A percentile compares a stretch with the other conserved stretches of the same genome.
Conservation (phyloP, 2,113 vertebrate species). For the Hassar affinis region DNA sequence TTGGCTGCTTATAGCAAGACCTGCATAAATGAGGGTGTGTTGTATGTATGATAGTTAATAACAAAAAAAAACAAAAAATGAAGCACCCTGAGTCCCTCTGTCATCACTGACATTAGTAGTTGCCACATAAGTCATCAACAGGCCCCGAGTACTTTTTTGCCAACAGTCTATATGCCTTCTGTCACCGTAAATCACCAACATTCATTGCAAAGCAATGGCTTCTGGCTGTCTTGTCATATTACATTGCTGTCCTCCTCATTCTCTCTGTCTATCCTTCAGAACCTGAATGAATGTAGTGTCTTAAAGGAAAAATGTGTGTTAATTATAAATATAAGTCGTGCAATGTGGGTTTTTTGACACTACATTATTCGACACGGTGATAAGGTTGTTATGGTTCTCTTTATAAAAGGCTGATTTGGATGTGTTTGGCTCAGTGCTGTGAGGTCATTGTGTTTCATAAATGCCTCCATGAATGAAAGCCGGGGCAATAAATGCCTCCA, state of each 20-base stretch:
- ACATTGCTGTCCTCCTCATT: not conserved
- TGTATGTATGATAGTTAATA: no score
- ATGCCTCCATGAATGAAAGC: constrained; percentile 13
- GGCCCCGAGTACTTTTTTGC: not conserved
- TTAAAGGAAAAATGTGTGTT: not conserved
- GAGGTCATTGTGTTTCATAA: constrained; percentile 2
- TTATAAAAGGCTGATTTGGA: not conserved
- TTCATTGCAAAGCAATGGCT: not conserved
- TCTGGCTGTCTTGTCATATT: not conserved
- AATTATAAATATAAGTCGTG: no score
- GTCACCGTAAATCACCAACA: not conserved
- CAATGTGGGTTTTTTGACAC: no score
- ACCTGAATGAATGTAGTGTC: not conserved
- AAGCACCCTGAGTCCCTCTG: not conserved
- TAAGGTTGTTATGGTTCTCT: not conserved
- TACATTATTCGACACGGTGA: not conserved
- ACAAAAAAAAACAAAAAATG: not conserved
- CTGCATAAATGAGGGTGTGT: not conserved
- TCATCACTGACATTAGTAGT: not conserved
- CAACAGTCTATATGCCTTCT: not conserved
- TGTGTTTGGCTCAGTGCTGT: not conserved
- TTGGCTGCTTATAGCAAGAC: not conserved
- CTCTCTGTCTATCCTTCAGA: not conserved
- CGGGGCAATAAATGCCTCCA: constrained; percentile 9
- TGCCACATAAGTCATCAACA: not conserved